These are phyloP conservation scores for Lobophora halterata DNA, from an alignment of 2,888 invertebrate genomes.

Conservation along the genomic window DNA sequence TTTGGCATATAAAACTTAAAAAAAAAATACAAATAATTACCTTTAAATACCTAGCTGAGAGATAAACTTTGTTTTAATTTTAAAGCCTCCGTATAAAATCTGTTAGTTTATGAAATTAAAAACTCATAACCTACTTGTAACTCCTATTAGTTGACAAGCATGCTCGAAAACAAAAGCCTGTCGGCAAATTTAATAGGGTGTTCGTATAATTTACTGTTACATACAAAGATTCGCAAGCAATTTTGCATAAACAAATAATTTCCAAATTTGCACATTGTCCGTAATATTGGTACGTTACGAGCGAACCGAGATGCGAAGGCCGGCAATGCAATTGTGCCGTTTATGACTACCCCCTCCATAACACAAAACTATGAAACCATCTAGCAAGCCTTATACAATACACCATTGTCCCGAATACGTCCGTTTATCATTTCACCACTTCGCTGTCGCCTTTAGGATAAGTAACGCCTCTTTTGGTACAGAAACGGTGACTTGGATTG, in stretches of 20 bases:
- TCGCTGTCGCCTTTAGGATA: conserved; percentile 51
- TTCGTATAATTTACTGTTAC: no score
- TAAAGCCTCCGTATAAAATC: no score
- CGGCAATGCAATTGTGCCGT: conserved; percentile 45
- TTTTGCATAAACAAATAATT: conserved; percentile 7
- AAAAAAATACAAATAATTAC: no score
- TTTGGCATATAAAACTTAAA: no score
- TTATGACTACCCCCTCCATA: conserved; percentile 48
- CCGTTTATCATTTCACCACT: conserved; percentile 55
- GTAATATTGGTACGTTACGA: conserved; percentile 24
- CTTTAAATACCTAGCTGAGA: no score
- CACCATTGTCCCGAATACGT: conserved; percentile 42
- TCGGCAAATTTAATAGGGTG: no score
- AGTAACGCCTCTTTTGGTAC: conserved; percentile 44
- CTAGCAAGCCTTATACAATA: conserved; percentile 44
- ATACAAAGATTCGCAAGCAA: conserved; percentile 7
- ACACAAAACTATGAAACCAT: conserved; percentile 48
- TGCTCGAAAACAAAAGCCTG: no score
- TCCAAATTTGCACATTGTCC: conserved; percentile 23
- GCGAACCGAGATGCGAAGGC: conserved; percentile 30
- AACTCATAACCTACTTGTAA: no score
- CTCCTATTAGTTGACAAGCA: no score
- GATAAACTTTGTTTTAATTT: no score
- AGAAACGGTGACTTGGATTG: conserved; percentile 40
- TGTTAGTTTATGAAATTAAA: no score